Base-by-base conservation (phyloP, 2,888 invertebrate species). In the Lycocerus yunnanus region DNA sequence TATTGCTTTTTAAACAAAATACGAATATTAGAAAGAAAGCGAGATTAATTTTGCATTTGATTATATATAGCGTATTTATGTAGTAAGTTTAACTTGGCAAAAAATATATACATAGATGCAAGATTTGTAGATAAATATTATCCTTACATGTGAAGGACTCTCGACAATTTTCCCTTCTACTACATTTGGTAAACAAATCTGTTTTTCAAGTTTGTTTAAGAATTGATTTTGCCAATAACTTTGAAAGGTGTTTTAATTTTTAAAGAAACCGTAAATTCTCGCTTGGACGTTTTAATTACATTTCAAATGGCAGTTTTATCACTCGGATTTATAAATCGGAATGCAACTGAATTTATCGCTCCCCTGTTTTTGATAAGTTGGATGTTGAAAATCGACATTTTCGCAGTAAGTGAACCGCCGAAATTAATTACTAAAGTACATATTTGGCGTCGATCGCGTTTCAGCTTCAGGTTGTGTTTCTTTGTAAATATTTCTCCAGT, bases 141-240 rank as follows among this genome's bases (percentile, higher is more conserved):
- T 66, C 71, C 27, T 66, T 65, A 66, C 43, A 74, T 65, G 74
- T 68, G 69, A 71, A 74, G 71, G 65, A 71, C 68, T 71, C 71
- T 74, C 71, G 66, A 71, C 74, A 68, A 68, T 74, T 71, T 69
- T 65, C 65, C 63, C 68, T 74, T 69, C 69, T 61, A 20, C 73
- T 24, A 60, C 65, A 74, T 68, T 71, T 71, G 59, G 74, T 74
- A 74, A 74, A 74, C 71, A 74, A 74, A 74, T 74, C 68, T 68
- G 63, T 18, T 66, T 58, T 61, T 60, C 68, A 67, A 70, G 27
- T 66, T 63, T 61, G 63, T 43, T 43, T 5, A n/a, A 43, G n/a
- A 18, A 16, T 63, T 13, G 61, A 18, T 63, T 63, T 18, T 18
- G 13, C 18, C 14, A 63, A 63, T 43, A 63, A 11, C n/a, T 43